Conservation (phyloP, 2,888 invertebrate genomes). For the Arrhopalites spinosus region DNA sequence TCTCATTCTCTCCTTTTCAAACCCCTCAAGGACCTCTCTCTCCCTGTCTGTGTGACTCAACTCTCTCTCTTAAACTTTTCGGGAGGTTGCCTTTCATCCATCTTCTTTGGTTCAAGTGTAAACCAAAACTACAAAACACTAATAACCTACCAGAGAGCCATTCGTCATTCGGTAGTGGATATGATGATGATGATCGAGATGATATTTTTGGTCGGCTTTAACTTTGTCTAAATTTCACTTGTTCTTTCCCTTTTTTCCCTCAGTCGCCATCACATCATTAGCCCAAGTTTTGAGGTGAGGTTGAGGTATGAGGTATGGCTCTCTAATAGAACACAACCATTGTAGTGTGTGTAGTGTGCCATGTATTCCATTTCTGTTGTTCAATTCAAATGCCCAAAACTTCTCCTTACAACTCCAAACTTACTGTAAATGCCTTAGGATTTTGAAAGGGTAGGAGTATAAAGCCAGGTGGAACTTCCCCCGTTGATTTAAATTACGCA, state of each 20-base stretch:
- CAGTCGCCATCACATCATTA: no score
- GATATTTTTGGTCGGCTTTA: no score
- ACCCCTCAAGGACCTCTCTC: conserved; percentile 4
- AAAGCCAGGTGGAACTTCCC: background rate
- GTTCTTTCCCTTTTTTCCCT: no score
- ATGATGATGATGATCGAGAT: no score
- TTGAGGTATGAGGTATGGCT: background rate
- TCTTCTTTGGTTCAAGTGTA: background rate
- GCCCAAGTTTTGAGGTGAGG: no score
- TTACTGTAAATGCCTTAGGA: background rate
- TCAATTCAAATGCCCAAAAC: background rate
- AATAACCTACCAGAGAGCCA: no score
- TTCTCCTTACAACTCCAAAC: background rate
- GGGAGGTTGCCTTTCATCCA: background rate
- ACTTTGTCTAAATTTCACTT: no score
- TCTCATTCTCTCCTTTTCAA: background rate
- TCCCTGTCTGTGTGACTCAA: background rate
- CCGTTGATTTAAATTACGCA: conserved; percentile 5
- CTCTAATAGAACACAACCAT: background rate
- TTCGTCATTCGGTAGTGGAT: no score
- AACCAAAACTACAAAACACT: background rate
- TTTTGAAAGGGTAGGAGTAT: background rate
- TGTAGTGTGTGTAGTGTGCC: background rate
- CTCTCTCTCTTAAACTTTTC: background rate
- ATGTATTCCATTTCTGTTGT: background rate